Evolutionary conservation across 37 sponge, comb jelly and placozoan species (phyloP), one percentile per base, ranked within the genome.

Genomic region (Chondrilla cf. caribensis): DNA sequence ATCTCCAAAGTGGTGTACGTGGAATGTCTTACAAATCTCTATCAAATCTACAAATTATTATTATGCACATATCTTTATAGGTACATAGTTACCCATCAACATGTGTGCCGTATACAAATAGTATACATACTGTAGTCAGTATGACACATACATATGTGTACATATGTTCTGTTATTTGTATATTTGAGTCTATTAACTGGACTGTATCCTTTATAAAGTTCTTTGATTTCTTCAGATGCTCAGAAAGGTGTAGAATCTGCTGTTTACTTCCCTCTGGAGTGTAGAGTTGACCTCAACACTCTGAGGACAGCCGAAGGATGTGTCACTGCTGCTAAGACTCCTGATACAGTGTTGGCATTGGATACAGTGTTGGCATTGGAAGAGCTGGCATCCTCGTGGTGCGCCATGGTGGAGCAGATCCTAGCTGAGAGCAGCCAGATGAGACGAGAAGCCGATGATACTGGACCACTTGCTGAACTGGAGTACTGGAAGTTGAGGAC

Each of bases 401-500:
- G 94, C 70, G 86, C 86, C 82, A 89, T 90, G 36, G 88, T 97
- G 54, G 97, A 97, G 79, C 92, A 94, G 79, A 87, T 97, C 17
- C 79, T 98, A 58, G 94, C 96, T 32, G 90, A 95, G 78, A 92
- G 92, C 18, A 89, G 81, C 38, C 96, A 95, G 87, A 98, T 98
- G 85, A 83, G 96, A 41, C 90, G 91, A 39, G 98, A 98, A 78
- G 91, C 98, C 6, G 96, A 98, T 76, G 92, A 95, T 41, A 85
- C 90, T 62, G 92, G 98, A 0, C 98, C 98, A 0, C 78, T 90
- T 58, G 95, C 90, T 31, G 98, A 98, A 82, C 91, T 98, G 29
- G 94, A 91, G 64, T 89, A 95, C 90, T 98, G 98, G 98, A 95
- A 91, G 51, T 89, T 91, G 72, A 58, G 98, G 1, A 87, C 87